Evolutionary conservation across 2,797 vertebrate genomes (phyloP).

Genomic region (Lepilemur ruficaudatus): DNA sequence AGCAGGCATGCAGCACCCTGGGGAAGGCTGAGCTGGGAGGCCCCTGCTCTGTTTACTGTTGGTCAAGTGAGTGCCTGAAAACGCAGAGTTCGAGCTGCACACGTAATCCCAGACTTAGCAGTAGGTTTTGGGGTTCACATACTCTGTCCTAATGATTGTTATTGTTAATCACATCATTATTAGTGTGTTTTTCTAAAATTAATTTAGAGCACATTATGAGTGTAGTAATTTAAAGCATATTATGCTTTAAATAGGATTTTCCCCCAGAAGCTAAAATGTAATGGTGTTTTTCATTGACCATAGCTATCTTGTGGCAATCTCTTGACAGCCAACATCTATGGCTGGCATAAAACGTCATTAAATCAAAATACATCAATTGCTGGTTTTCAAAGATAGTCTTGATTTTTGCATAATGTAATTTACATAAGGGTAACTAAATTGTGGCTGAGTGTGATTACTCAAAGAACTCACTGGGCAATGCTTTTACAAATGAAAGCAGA

Average conservation of each 20-base stretch:
- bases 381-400: slow-evolving; percentile 63
- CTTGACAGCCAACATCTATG: slow-evolving; percentile 14
- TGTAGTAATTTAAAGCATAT: neutral
- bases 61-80: slow-evolving; percentile 26
- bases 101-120: neutral
- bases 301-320: slow-evolving; percentile 53
- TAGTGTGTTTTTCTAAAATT: slow-evolving; percentile 9
- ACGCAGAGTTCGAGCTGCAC: slow-evolving; percentile 1
- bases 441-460: slow-evolving; percentile 24
- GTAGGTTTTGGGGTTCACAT: neutral
- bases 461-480: slow-evolving; percentile 53
- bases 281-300: slow-evolving; percentile 35
- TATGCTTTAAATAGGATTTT: slow-evolving; percentile 38
- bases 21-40: slow-evolving; percentile 39
- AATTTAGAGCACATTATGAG: too few relatives aligned
- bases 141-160: slow-evolving; percentile 20
- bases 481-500: slow-evolving; percentile 68
- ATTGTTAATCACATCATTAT: slow-evolving; percentile 27
- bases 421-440: neutral
- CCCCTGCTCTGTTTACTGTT: slow-evolving; percentile 33
- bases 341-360: neutral
- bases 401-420: neutral
- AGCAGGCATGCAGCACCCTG: slow-evolving; percentile 48
- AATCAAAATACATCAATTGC: neutral
- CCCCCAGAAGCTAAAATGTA: slow-evolving; percentile 32